Evolutionary conservation across 2,797 vertebrate species (phyloP).

Genomic region (Phrynocephalus vlangalii): DNA sequence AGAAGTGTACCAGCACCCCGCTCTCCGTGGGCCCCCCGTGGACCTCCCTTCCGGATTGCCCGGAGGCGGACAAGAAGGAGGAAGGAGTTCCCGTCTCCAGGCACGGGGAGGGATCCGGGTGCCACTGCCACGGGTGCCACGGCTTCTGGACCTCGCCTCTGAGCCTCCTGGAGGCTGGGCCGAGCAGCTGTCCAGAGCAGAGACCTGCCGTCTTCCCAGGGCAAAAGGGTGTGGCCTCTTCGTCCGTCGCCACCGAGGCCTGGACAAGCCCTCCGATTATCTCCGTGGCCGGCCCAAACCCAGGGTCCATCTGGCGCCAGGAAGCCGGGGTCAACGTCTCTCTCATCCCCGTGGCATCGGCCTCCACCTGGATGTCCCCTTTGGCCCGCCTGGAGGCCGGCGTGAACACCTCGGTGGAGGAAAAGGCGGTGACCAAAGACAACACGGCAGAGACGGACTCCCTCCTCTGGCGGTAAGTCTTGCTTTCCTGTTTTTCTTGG

Average conservation of each 20-base stretch:
- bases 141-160: not conserved
- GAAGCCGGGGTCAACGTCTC: slow-evolving; percentile 43
- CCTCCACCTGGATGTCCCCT: slow-evolving; percentile 68
- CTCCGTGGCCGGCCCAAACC: rapidly evolving
- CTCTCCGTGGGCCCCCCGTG: not conserved
- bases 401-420: slow-evolving; percentile 51
- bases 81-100: not conserved
- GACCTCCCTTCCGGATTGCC: too few relatives aligned
- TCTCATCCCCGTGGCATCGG: slow-evolving; percentile 24
- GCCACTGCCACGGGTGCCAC: not conserved
- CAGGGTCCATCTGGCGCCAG: not conserved
- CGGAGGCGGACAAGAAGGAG: not conserved
- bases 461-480: slow-evolving; percentile 75
- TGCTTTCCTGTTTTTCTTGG: too few relatives aligned
- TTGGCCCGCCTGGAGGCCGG: slow-evolving; percentile 58
- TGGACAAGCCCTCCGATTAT: too few relatives aligned
- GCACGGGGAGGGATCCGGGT: not conserved
- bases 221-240: rapidly evolving
- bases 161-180: not conserved
- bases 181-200: rapidly evolving
- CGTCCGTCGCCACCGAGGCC: rapidly evolving
- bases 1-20: rapidly evolving
- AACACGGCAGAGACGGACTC: slow-evolving; percentile 67
- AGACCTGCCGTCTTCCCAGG: rapidly evolving
- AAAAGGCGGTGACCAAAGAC: slow-evolving; percentile 51